phyloP scores from a whole-genome alignment of 2,113 vertebrate genomes.

The Tichodroma muraria region DNA sequence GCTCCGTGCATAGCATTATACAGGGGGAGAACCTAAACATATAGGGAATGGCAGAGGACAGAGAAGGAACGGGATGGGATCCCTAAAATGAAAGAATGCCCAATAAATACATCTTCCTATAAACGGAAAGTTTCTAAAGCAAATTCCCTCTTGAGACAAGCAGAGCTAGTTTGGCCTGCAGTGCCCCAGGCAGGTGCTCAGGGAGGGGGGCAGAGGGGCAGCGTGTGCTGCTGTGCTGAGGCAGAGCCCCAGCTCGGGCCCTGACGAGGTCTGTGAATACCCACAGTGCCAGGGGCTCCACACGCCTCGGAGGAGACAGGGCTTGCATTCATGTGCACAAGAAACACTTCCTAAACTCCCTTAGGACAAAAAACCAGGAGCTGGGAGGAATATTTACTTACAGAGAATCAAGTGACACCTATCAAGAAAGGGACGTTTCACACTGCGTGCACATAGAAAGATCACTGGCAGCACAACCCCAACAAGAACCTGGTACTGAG shows the following conservation, averaged over 20 bases:
- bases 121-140: background rate
- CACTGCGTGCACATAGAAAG: no score
- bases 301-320: background rate
- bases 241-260: background rate
- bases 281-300: rapidly evolving
- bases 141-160: background rate
- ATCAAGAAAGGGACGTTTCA: background rate
- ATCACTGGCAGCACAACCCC: background rate
- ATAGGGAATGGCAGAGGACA: background rate
- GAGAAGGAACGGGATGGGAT: background rate
- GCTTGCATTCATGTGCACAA: background rate
- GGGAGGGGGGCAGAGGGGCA: background rate
- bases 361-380: background rate
- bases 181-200: background rate
- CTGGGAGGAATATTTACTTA: background rate
- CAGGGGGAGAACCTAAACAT: background rate
- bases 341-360: background rate
- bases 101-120: background rate
- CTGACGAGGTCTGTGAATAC: background rate
- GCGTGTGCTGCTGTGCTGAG: rapidly evolving
- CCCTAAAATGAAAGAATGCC: background rate
- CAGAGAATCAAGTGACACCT: background rate
- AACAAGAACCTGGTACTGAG: background rate
- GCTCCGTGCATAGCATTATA: background rate
- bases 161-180: background rate